Conservation (phyloP, 1,140 invertebrate species). For the Panagrolaimus sp. region DNA sequence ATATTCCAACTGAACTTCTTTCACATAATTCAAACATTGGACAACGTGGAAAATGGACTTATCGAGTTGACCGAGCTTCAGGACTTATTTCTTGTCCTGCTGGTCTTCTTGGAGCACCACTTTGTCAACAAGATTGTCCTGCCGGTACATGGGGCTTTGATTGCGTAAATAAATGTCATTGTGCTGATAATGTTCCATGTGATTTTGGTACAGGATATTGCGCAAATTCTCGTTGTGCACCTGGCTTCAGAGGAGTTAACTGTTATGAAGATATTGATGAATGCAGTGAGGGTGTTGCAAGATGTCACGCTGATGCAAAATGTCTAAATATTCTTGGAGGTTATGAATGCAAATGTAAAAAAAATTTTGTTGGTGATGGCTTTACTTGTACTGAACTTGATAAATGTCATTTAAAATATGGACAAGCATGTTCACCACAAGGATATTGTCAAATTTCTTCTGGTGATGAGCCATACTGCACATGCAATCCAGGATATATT, state of each 20-base stretch:
- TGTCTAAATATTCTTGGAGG: slow-evolving; percentile 36
- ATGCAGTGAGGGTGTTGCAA: slow-evolving; percentile 32
- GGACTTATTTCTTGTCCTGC: slow-evolving; percentile 44
- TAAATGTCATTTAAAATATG: slow-evolving; percentile 39
- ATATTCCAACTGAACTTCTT: slow-evolving; percentile 37
- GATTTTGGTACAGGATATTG: slow-evolving; percentile 51
- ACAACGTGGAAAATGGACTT: slow-evolving; percentile 54
- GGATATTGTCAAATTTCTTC: slow-evolving; percentile 38
- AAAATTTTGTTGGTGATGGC: slow-evolving; percentile 33
- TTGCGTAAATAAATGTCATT: slow-evolving; percentile 42
- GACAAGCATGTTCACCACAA: slow-evolving; percentile 31
- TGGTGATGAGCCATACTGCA: slow-evolving; percentile 40
- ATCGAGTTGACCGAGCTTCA: slow-evolving; percentile 35
- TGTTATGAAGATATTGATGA: slow-evolving; percentile 47
- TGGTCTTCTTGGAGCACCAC: slow-evolving; percentile 39
- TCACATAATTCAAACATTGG: slow-evolving; percentile 45
- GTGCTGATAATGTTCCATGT: slow-evolving; percentile 46
- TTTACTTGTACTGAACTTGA: slow-evolving; percentile 46
- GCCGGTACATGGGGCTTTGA: slow-evolving; percentile 50
- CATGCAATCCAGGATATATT: slow-evolving; percentile 44
- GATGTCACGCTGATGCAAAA: slow-evolving; percentile 37
- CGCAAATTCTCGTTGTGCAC: slow-evolving; percentile 33
- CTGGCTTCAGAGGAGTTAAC: slow-evolving; percentile 27
- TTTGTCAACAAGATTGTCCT: slow-evolving; percentile 51
- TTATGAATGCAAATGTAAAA: slow-evolving; percentile 38